Evolutionary conservation across 2,888 invertebrate species (phyloP).

Genomic region (Digitonthophagus gazella): DNA sequence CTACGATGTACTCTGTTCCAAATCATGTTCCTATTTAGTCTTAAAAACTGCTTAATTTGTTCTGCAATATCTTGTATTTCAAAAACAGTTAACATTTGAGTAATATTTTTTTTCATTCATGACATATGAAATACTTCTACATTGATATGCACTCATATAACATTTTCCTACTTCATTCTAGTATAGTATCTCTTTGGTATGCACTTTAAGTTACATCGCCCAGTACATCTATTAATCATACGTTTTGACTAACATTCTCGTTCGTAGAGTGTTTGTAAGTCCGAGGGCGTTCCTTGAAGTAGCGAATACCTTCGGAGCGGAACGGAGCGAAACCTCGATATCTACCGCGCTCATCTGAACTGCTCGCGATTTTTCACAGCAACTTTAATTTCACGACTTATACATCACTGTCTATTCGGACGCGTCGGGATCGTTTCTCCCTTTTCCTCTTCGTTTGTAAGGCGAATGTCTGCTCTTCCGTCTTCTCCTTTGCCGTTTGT

Average conservation of each 20-base stretch:
- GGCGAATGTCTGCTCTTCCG: neutral
- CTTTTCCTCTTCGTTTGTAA: neutral
- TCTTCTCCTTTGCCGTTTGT: neutral
- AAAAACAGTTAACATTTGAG: too few relatives aligned
- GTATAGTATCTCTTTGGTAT: too few relatives aligned
- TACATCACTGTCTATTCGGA: constrained; percentile 13
- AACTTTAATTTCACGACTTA: constrained; percentile 16
- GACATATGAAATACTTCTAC: neutral
- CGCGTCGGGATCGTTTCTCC: neutral
- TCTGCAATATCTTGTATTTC: too few relatives aligned
- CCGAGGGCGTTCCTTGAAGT: neutral
- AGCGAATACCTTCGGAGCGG: neutral
- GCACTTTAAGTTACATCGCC: too few relatives aligned
- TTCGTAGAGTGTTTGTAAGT: neutral
- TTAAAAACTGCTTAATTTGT: too few relatives aligned
- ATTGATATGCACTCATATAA: neutral
- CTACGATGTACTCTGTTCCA: too few relatives aligned
- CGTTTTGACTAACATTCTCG: neutral
- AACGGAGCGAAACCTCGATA: constrained; percentile 12
- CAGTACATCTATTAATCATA: neutral
- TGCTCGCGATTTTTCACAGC: constrained; percentile 9
- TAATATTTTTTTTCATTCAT: neutral
- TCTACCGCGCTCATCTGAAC: constrained; percentile 1
- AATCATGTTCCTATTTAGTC: too few relatives aligned
- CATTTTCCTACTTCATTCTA: neutral